These are phyloP conservation scores for Auanema sp. DNA, from an alignment of 2,888 invertebrate species.

Conservation along the genomic window DNA sequence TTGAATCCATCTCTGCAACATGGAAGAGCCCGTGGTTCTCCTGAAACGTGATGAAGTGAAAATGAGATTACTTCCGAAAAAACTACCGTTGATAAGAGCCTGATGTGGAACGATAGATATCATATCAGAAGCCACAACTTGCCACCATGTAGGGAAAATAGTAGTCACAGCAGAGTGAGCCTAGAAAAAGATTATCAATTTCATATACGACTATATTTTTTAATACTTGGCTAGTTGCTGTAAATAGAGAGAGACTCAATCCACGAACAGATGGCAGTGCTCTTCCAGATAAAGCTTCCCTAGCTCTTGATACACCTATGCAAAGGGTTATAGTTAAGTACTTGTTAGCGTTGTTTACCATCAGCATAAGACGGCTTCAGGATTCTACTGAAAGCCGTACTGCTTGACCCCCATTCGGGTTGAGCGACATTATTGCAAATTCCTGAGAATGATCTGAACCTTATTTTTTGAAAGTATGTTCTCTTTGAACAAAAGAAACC, in stretches of 20 bases:
- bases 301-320: slow-evolving; percentile 7
- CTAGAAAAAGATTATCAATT: slow-evolving; percentile 62
- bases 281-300: slow-evolving; percentile 15
- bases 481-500: slow-evolving; percentile 15
- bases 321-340: too few relatives aligned
- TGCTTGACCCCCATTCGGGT: slow-evolving; percentile 60
- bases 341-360: slow-evolving; percentile 43
- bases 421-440: slow-evolving; percentile 63
- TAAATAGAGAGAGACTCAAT: slow-evolving; percentile 44
- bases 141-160: slow-evolving; percentile 69
- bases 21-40: slow-evolving; percentile 41
- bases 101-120: slow-evolving; percentile 69
- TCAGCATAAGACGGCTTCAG: slow-evolving; percentile 61
- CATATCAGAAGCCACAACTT: slow-evolving; percentile 59
- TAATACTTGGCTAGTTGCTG: slow-evolving; percentile 30
- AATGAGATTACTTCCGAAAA: neutral
- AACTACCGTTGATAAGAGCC: slow-evolving; percentile 18
- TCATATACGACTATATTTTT: too few relatives aligned
- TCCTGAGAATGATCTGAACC: slow-evolving; percentile 51
- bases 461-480: slow-evolving; percentile 11
- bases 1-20: slow-evolving; percentile 56
- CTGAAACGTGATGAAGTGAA: slow-evolving; percentile 1
- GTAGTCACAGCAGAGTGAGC: slow-evolving; percentile 69
- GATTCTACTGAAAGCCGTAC: slow-evolving; percentile 57
- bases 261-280: slow-evolving; percentile 42